A percentile compares a stretch with the other conserved stretches of the same genome.
phyloP scores from a whole-genome alignment of 2,113 vertebrate species.

The Gopherus flavomarginatus region DNA sequence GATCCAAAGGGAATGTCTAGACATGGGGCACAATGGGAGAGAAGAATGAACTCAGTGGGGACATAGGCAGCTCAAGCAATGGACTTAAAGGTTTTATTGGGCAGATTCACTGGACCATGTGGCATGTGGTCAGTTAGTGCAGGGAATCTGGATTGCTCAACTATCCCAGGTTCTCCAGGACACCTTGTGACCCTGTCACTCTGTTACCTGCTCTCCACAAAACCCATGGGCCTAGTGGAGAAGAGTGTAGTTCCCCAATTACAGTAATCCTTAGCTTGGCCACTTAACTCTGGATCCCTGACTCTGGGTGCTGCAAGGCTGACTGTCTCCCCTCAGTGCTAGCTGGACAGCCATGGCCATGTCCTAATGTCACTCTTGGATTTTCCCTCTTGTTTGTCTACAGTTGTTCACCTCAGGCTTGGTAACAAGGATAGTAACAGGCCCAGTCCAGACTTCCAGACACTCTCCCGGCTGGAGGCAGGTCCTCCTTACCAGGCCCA shows the following conservation, averaged over 20 bases:
- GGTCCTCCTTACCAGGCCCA: background rate
- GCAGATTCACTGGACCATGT: background rate
- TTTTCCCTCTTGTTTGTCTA: background rate
- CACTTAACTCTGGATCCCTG: background rate
- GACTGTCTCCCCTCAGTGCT: background rate
- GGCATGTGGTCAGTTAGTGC: background rate
- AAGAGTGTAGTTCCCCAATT: background rate
- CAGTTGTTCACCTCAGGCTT: background rate
- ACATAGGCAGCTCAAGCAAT: background rate
- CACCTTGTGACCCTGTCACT: conserved; percentile 18
- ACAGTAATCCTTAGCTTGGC: background rate
- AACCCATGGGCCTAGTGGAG: background rate
- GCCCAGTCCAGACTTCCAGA: background rate
- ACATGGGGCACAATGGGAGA: background rate
- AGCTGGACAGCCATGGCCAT: background rate
- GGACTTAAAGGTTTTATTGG: conserved; percentile 12
- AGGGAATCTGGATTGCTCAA: background rate
- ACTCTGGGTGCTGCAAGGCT: background rate
- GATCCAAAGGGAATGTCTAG: background rate
- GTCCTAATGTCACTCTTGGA: background rate
- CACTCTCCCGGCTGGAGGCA: background rate
- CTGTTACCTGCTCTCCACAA: conserved; percentile 30
- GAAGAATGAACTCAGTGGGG: background rate
- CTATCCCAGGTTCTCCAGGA: background rate
- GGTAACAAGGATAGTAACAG: background rate